These are phyloP conservation scores for Drosophila pseudoobscura DNA, from an alignment of 1,140 invertebrate species.

Conservation along the genomic window DNA sequence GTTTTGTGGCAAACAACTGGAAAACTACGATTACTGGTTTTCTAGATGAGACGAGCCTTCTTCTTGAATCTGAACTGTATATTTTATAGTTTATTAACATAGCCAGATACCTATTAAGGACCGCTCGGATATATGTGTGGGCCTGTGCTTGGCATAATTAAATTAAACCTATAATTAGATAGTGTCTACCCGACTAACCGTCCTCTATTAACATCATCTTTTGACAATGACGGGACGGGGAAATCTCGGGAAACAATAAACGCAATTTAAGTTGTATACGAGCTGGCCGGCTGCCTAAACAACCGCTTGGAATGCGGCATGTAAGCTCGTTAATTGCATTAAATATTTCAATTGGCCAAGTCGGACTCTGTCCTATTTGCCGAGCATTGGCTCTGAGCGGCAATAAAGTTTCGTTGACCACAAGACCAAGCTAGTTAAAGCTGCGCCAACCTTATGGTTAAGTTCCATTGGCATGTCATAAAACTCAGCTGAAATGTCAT, in stretches of 20 bases:
- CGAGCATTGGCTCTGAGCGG: constrained; percentile 12
- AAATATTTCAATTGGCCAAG: constrained; percentile 32
- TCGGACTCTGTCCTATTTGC: constrained; percentile 40
- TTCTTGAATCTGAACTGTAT: no score
- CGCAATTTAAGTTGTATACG: constrained; percentile 3
- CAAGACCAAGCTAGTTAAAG: constrained; percentile 25
- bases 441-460: constrained; percentile 35
- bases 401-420: not conserved
- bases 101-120: no score
- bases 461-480: constrained; percentile 46
- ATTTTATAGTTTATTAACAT: no score
- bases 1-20: no score
- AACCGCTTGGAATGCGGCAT: constrained; percentile 38
- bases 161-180: no score
- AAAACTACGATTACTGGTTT: no score
- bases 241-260: not conserved
- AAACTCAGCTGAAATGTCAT: constrained; percentile 56
- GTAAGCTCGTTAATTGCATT: constrained; percentile 41
- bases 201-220: not conserved
- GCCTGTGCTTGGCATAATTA: no score
- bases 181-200: no score
- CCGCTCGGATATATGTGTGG: no score
- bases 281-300: constrained; percentile 29
- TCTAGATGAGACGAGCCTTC: no score
- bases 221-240: no score